These are phyloP conservation scores for Sesamia nonagrioides DNA, from an alignment of 1,140 invertebrate species.

Conservation along the genomic window DNA sequence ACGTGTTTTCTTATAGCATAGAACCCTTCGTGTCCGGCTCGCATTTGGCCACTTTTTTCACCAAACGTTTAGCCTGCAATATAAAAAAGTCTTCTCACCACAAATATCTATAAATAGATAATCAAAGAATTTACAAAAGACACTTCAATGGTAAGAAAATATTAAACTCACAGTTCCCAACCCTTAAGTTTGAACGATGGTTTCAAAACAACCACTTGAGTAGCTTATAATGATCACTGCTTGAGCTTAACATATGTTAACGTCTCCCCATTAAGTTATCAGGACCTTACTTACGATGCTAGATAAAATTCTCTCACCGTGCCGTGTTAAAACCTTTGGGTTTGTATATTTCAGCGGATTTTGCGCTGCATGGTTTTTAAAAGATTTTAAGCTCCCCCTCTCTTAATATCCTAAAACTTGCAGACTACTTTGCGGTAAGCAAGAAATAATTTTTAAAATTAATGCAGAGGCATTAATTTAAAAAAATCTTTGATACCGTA, in stretches of 20 bases:
- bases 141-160: constrained; percentile 11
- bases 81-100: not conserved
- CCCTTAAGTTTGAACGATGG: constrained; percentile 29
- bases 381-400: not conserved
- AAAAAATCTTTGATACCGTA: no score
- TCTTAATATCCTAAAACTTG: not conserved
- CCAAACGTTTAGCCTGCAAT: no score
- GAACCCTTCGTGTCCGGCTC: no score
- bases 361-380: not conserved
- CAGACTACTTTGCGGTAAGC: no score
- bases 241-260: constrained; percentile 43
- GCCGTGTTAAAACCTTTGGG: constrained; percentile 5
- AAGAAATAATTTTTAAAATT: no score
- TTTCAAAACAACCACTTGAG: constrained; percentile 48
- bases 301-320: constrained; percentile 45
- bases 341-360: constrained; percentile 24
- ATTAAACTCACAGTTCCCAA: constrained; percentile 29
- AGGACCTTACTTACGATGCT: constrained; percentile 38
- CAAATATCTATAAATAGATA: not conserved
- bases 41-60: no score
- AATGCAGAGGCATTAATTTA: no score
- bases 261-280: constrained; percentile 46
- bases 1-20: no score
- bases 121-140: constrained; percentile 18
- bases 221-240: constrained; percentile 48